A percentile compares a stretch with the other conserved stretches of the same genome.
phyloP scores from a whole-genome alignment of 2,888 invertebrate species.

The Drosophila anomelani region DNA sequence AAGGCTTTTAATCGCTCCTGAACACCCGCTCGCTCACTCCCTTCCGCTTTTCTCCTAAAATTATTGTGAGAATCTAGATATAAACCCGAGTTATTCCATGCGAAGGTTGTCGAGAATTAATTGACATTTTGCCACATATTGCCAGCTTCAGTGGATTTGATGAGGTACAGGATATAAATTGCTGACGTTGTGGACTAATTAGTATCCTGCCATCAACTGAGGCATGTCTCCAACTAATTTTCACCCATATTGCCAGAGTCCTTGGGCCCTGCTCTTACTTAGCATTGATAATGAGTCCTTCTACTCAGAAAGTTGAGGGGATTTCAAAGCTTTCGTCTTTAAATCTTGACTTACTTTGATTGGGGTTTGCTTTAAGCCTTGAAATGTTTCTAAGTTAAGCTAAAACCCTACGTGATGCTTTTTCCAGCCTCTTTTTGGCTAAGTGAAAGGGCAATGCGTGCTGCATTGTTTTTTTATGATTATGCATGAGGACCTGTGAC shows the following conservation, averaged over 20 bases:
- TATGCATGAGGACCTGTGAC: constrained; percentile 21
- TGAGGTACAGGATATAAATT: constrained; percentile 11
- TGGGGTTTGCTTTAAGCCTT: neutral
- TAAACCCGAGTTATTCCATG: constrained; percentile 6
- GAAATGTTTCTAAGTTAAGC: neutral
- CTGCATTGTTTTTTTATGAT: constrained; percentile 22
- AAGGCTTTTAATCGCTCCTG: constrained; percentile 78
- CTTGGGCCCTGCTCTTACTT: neutral
- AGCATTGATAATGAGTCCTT: neutral
- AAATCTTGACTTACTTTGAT: neutral
- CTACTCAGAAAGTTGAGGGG: neutral
- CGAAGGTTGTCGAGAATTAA: constrained; percentile 30
- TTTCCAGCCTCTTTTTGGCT: constrained; percentile 5
- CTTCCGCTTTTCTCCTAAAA: constrained; percentile 45
- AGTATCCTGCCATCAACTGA: constrained; percentile 3
- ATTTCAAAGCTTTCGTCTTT: neutral
- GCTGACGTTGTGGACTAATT: constrained; percentile 31
- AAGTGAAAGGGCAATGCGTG: constrained; percentile 11
- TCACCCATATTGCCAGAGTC: neutral
- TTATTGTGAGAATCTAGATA: constrained; percentile 62
- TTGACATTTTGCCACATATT: constrained; percentile 42
- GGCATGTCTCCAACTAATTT: neutral
- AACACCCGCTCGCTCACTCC: constrained; percentile 30
- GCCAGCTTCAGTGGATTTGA: constrained; percentile 22
- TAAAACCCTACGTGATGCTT: constrained; percentile 28